These are phyloP conservation scores for Lateolabrax maculatus DNA, from an alignment of 2,797 vertebrate species.

Conservation along the genomic window DNA sequence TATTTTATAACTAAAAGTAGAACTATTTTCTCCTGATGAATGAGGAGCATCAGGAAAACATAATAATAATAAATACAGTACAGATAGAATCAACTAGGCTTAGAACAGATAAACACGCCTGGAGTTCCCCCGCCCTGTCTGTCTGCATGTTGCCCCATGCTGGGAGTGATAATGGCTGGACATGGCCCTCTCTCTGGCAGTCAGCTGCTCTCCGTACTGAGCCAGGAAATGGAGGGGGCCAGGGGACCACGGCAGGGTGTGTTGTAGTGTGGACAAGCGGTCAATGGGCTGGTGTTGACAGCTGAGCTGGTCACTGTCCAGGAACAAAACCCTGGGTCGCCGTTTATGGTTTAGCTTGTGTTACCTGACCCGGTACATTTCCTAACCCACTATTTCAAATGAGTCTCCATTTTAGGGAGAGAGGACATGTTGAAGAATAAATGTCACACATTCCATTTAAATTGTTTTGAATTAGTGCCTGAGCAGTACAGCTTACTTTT, in stretches of 20 bases:
- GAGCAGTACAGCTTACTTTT: conserved; percentile 1
- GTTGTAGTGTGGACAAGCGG: conserved; percentile 55
- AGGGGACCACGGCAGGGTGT: conserved; percentile 61
- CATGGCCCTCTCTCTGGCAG: conserved; percentile 67
- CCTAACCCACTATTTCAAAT: conserved; percentile 19
- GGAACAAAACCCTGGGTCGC: conserved; percentile 44
- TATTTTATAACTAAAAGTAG: conserved; percentile 13
- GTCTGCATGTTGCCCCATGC: conserved; percentile 72
- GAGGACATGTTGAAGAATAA: conserved; percentile 19
- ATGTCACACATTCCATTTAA: conserved; percentile 21
- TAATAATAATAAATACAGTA: background rate
- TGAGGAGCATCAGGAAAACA: conserved; percentile 26
- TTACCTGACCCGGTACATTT: conserved; percentile 49
- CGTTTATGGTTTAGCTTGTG: conserved; percentile 44
- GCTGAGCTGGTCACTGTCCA: conserved; percentile 64
- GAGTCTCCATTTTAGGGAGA: conserved; percentile 7
- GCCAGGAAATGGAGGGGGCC: conserved; percentile 58
- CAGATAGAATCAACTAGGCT: conserved; percentile 39
- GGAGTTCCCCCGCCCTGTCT: conserved; percentile 48
- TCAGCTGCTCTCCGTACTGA: conserved; percentile 73
- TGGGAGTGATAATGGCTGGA: conserved; percentile 82
- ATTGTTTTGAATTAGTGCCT: conserved; percentile 20
- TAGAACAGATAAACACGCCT: conserved; percentile 58
- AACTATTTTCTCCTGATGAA: conserved; percentile 19
- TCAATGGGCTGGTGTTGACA: conserved; percentile 74